Conservation (phyloP, 2,888 invertebrate genomes). For the Horisme vitalbata region DNA sequence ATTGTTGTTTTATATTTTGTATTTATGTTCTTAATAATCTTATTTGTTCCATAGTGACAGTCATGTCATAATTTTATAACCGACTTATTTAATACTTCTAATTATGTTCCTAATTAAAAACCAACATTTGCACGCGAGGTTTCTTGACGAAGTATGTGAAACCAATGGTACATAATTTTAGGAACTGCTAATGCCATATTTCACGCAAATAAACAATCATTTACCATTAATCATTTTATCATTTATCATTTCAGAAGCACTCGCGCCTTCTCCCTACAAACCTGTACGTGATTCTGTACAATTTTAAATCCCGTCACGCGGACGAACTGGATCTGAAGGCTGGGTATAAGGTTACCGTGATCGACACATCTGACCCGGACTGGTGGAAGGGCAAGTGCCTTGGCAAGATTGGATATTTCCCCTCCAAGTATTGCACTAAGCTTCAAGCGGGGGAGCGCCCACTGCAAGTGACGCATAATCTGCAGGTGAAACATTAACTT, state of each 20-base stretch:
- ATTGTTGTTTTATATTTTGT: no score
- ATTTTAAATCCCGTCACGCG: conserved; percentile 96
- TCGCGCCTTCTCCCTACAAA: conserved; percentile 94
- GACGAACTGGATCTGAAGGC: conserved; percentile 97
- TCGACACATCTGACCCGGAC: conserved; percentile 96
- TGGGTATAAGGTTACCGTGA: conserved; percentile 94
- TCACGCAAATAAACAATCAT: no score
- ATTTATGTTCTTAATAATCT: no score
- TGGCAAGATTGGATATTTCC: conserved; percentile 95
- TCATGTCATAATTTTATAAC: no score
- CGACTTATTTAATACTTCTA: no score
- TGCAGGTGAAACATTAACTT: conserved; percentile 58
- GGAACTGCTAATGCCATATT: no score
- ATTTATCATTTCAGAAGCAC: conserved; percentile 84
- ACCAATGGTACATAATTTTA: no score
- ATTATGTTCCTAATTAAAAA: no score
- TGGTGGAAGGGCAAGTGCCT: conserved; percentile 99
- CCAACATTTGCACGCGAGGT: no score
- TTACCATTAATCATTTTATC: no score
- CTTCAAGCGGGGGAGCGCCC: conserved; percentile 95
- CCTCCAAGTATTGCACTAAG: conserved; percentile 96
- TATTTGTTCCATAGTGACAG: no score
- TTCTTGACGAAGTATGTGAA: no score
- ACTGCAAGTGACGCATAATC: conserved; percentile 88
- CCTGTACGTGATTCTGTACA: conserved; percentile 96